Evolutionary conservation across 2,888 invertebrate genomes (phyloP).

Genomic region (Lasius fuliginosus): DNA sequence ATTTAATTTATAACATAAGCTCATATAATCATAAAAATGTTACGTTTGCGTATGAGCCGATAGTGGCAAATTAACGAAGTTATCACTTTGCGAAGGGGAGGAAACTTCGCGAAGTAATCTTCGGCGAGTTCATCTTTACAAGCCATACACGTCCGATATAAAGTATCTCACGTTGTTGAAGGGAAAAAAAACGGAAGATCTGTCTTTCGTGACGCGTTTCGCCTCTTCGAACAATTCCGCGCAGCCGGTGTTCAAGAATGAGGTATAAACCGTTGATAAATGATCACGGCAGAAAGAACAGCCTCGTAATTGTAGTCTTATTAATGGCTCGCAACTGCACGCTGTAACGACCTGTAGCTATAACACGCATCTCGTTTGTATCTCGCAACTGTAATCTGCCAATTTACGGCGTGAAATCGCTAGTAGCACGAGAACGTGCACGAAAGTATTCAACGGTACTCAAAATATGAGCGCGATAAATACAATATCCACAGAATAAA

Average conservation of each 20-base stretch:
- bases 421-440: conserved; percentile 44
- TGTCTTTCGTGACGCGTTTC: conserved; percentile 66
- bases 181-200: conserved; percentile 55
- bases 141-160: conserved; percentile 64
- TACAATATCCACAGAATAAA: conserved; percentile 20
- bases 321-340: conserved; percentile 63
- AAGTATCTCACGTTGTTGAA: conserved; percentile 59
- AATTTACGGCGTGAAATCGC: conserved; percentile 57
- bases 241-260: conserved; percentile 69
- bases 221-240: conserved; percentile 66
- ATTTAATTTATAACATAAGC: conserved; percentile 26
- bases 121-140: conserved; percentile 57
- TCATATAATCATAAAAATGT: background rate
- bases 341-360: conserved; percentile 55
- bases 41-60: background rate
- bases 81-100: background rate
- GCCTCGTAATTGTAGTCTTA: conserved; percentile 66
- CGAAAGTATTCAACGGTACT: conserved; percentile 32
- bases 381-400: conserved; percentile 54
- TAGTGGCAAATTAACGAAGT: conserved; percentile 21
- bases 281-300: conserved; percentile 62
- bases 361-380: conserved; percentile 58
- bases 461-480: conserved; percentile 17
- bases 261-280: conserved; percentile 74
- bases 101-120: conserved; percentile 24